These are phyloP conservation scores for Choloepus didactylus DNA, from an alignment of 2,797 vertebrate genomes.

Conservation along the genomic window DNA sequence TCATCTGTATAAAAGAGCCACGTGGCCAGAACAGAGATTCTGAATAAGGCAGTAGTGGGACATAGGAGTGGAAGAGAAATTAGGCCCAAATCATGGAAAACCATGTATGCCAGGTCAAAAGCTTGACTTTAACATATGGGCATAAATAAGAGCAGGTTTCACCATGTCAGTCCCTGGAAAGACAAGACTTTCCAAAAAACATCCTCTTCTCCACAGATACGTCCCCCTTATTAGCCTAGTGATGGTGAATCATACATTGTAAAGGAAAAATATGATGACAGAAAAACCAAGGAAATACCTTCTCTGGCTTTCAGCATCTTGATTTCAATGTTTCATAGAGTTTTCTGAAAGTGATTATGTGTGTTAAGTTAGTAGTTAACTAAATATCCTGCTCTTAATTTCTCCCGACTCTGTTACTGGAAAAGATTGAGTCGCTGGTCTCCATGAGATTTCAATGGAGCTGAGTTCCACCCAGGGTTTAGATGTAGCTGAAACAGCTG, in stretches of 20 bases:
- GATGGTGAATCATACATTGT: not conserved
- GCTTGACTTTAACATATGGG: not conserved
- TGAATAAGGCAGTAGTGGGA: not conserved
- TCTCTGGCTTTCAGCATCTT: slow-evolving; percentile 8
- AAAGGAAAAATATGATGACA: not conserved
- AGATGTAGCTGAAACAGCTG: not conserved
- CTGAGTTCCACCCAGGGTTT: not conserved
- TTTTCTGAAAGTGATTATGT: slow-evolving; percentile 48
- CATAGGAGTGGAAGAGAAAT: not conserved
- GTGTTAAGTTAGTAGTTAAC: not conserved
- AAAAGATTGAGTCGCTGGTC: not conserved
- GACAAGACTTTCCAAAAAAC: not conserved
- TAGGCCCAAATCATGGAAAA: not conserved
- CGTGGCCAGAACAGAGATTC: not conserved
- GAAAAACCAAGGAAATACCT: not conserved
- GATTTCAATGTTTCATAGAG: not conserved
- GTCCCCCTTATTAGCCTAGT: not conserved
- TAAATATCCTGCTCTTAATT: not conserved
- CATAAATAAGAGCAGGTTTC: not conserved
- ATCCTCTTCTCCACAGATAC: not conserved
- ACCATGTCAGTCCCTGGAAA: not conserved
- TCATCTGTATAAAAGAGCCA: not conserved
- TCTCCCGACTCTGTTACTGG: not conserved
- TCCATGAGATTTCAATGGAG: not conserved
- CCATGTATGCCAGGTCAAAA: not conserved